Percentiles rank a stretch among this genome's conserved stretches.
These are phyloP conservation scores for Gavialis gangeticus DNA, from an alignment of 2,113 vertebrate genomes.

Conservation along the genomic window DNA sequence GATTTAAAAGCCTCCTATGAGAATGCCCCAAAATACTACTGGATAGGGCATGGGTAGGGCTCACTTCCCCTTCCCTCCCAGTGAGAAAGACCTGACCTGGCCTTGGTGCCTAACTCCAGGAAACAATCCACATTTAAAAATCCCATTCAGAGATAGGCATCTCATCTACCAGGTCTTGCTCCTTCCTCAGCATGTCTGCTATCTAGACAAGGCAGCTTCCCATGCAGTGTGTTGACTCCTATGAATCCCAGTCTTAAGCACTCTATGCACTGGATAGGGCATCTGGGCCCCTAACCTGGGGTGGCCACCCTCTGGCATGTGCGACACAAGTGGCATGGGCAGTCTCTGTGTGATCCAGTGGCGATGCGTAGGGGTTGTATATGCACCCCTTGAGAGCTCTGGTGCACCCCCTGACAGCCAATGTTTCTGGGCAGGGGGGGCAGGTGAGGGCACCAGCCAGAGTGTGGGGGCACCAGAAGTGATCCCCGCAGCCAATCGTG, in stretches of 20 bases:
- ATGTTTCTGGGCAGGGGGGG: no score
- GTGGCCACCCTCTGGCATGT: no score
- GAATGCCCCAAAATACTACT: no score
- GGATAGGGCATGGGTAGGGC: no score
- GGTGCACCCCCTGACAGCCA: no score
- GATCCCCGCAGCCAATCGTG: background rate
- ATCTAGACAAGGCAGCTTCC: background rate
- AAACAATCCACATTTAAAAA: background rate
- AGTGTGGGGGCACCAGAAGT: no score
- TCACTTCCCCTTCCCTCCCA: background rate
- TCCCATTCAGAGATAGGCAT: background rate
- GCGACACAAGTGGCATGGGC: no score
- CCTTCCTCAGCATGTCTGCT: background rate
- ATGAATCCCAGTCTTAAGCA: background rate
- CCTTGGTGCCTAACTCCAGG: constrained; percentile 4
- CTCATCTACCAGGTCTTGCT: background rate
- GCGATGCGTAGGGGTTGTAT: no score
- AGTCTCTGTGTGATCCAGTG: no score
- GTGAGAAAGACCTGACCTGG: background rate
- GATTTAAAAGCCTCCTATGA: background rate
- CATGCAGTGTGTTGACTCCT: background rate
- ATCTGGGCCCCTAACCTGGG: background rate
- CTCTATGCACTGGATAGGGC: rapidly evolving
- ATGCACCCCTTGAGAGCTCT: no score
- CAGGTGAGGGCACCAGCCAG: no score